Evolutionary conservation across 1,140 invertebrate genomes (phyloP).

Genomic region (Drosophila subobscura): DNA sequence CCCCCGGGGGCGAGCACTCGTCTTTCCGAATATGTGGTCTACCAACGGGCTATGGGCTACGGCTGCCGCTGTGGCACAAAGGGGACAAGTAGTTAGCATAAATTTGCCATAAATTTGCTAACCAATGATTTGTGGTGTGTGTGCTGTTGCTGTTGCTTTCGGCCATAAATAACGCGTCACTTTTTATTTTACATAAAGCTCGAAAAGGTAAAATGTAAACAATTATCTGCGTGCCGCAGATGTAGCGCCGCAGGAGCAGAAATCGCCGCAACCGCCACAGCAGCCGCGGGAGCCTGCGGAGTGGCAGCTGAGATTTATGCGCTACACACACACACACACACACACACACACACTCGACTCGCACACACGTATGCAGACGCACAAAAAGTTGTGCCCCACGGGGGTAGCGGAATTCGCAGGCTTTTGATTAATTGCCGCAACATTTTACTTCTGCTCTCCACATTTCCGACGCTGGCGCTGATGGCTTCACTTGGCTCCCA

Average conservation of each 20-base stretch:
- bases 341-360: conserved; percentile 23
- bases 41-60: conserved; percentile 42
- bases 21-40: conserved; percentile 9
- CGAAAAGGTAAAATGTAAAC: conserved; percentile 79
- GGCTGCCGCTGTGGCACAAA: conserved; percentile 40
- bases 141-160: conserved; percentile 29
- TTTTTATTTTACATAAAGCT: conserved; percentile 71
- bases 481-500: conserved; percentile 67
- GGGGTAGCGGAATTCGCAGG: conserved; percentile 67
- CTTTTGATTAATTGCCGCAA: conserved; percentile 81
- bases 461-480: conserved; percentile 35
- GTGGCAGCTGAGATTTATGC: conserved; percentile 28
- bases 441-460: conserved; percentile 63
- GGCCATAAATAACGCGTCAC: conserved; percentile 71
- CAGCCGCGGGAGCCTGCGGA: conserved; percentile 25
- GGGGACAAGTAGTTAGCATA: conserved; percentile 79
- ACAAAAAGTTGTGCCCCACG: conserved; percentile 57
- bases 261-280: conserved; percentile 56
- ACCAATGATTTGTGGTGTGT: conserved; percentile 77
- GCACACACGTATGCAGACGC: conserved; percentile 11
- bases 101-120: conserved; percentile 82
- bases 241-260: conserved; percentile 31
- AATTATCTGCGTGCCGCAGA: conserved; percentile 75
- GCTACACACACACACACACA: conserved; percentile 29
- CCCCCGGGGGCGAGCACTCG: not conserved